Base-by-base conservation (phyloP, 2,888 invertebrate species). In the Blastobasis lacticolella region DNA sequence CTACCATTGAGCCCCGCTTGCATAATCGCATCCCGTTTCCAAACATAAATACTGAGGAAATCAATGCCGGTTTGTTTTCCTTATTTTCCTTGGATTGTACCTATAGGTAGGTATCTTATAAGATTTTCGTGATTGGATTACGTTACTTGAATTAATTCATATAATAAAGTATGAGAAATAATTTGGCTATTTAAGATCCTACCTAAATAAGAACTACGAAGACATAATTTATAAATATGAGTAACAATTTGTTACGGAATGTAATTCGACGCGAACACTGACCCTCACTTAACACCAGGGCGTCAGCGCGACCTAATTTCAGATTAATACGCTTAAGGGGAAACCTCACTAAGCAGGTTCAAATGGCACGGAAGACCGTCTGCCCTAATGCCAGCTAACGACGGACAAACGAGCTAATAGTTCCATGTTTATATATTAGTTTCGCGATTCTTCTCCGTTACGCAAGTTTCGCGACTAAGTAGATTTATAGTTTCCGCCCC, bases 401-500 rank as follows among this genome's bases (percentile, higher is more conserved):
- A 61, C 58, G 66, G 62, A 73, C 71, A 73, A 75, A 75, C 69
- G 68, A 69, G 63, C 74, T 74, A 78, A 78, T 72, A 71, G 67
- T 66, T 69, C 62, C 70, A 73, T 78, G 76, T 77, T 78, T 80
- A 77, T 23, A 23, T 74, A 78, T 73, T 72, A 73, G 74, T 81
- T 77, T 69, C 63, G 67, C 69, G 62, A 77, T 78, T 77, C 72
- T 71, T 78, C 75, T 72, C 73, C 71, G 81, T 86, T 85, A 80
- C 72, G 73, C 69, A 84, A 88, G 76, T 87, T 87, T 81, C 60
- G 72, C 77, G 71, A 81, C 76, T 81, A 78, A 83, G 68, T 78
- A 83, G 81, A 88, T 88, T 88, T 88, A 88, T 86, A 80, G 85
- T 86, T 86, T 88, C 88, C 88, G 76, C 87, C 87, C 75, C 72